Evolutionary conservation across 2,113 vertebrate genomes (phyloP), one percentile per base, ranked within the genome.

Genomic region (Synchiropus splendidus): DNA sequence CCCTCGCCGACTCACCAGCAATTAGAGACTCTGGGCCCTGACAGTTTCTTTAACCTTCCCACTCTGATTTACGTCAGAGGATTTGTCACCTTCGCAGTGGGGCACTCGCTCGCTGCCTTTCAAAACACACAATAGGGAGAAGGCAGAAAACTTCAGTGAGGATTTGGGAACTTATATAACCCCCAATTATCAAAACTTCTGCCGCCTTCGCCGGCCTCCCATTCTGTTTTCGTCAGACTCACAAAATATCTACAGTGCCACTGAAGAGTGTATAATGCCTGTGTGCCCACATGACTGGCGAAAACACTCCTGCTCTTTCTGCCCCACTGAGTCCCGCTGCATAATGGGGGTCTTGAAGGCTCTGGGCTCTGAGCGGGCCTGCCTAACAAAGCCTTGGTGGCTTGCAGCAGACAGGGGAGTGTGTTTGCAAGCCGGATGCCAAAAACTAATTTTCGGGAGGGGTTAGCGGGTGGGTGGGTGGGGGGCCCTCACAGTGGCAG

Each of bases 351-450:
- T 84, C 79, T 86, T 82, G 85, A 84, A 86, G 82, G 83, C 82
- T 84, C 73, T 65, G 64, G 78, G 85, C 83, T 87, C 81, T 83
- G 81, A 77, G 78, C 78, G 67, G 82, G 80, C 76, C 80, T 71
- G 79, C 75, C 80, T 87, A 87, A 87, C 86, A 86, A 87, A 87
- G 86, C 86, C 86, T 85, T 50, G 82, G 86, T 85, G 86, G 78
- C 83, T 83, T 77, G 86, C 79, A 75, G 75, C 64, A 78, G 81
- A 85, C 83, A 83, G 80, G 66, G 76, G 81, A 83, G 76, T 78
- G 77, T 81, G 80, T 84, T 77, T 80, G 81, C 72, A 44, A 80
- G 78, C 75, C 66, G 63, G 70, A 82, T 85, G 81, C 83, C 81
- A 85, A 85, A 86, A 86, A 85, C 79, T 83, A 75, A 81, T 86